Evolutionary conservation across 2,888 invertebrate genomes (phyloP), one percentile per base, ranked within the genome.

Genomic region (Xestia rhomboidea): DNA sequence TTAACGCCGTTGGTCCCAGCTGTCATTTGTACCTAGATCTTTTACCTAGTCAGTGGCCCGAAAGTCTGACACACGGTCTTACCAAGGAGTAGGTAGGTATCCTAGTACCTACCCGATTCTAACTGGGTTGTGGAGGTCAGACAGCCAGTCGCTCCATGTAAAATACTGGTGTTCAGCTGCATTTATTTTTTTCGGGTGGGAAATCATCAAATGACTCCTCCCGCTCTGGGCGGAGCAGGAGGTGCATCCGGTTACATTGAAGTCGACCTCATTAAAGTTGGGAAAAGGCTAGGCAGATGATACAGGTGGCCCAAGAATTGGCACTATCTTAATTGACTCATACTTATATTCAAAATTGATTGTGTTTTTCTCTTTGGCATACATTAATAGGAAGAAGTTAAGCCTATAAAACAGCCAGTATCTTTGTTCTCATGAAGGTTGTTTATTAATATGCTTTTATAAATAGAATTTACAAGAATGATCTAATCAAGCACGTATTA

Each of bases 401-500:
- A 68, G 68, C 15, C 21, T 27, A 10, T 27, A 41, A 54, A 72
- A 41, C 41, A 41, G 13, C 8, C 30, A 71, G 71, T 18, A 13
- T 49, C 46, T 57, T 11, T 21, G 68, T 66, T 44, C 63, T 49
- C 38, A 30, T 41, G 38, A 41, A 67, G 68, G 76, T 49, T 77
- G 57, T 57, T 27, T 57, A 57, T 27, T n/a, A 66, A 21, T 49
- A 49, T 44, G 41, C 4, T 51, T 18, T 6, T 60, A 41, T 27
- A 21, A 38, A 77, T 78, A 77, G n/a, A 41, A 68, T 34, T 34
- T 62, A 41, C 11, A 68, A 30, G 30, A 54, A 21, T 54, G 62
- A 77, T 79, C 21, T 63, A 54, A 71, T 72, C 62, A 54, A 46
- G 27, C 34, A 54, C 24, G 21, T 44, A 27, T 4, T 54, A 41